A percentile compares a stretch with the other conserved stretches of the same genome.
Evolutionary conservation across 2,888 invertebrate species (phyloP).

Genomic region (Mythimna vitellina): DNA sequence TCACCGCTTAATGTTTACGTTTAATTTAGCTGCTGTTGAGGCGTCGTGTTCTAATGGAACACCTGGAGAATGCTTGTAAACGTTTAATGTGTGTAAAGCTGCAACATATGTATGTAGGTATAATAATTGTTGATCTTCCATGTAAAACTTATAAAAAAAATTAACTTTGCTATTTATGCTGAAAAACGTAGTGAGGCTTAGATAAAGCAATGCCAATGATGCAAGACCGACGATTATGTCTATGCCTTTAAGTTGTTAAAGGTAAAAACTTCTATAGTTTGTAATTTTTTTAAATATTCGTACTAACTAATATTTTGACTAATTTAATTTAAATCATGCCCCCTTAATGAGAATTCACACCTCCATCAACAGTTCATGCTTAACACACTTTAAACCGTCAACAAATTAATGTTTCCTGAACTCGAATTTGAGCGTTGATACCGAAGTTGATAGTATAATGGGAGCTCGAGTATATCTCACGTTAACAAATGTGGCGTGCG

Average conservation of each 20-base stretch:
- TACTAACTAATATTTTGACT: not conserved
- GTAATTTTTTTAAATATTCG: not conserved
- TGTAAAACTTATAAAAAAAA: not conserved
- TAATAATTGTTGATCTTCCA: not conserved
- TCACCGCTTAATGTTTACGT: constrained; percentile 30
- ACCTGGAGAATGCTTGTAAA: not conserved
- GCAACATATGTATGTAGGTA: not conserved
- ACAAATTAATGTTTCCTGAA: constrained; percentile 12
- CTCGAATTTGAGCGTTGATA: not conserved
- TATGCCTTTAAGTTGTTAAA: not conserved
- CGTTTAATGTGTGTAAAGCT: not conserved
- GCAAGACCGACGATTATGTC: no score
- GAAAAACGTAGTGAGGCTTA: not conserved
- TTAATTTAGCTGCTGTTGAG: constrained; percentile 33
- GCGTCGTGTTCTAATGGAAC: constrained; percentile 10
- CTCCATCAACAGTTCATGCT: not conserved
- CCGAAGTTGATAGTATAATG: not conserved
- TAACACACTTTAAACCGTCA: not conserved
- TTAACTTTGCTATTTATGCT: not conserved
- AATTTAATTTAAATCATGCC: not conserved
- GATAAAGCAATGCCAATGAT: not conserved
- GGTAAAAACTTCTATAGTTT: not conserved
- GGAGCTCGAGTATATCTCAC: not conserved
- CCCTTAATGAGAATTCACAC: not conserved
- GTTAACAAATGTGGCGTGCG: not conserved